These are phyloP conservation scores for Platysteira castanea DNA, from an alignment of 2,113 vertebrate species.

Conservation along the genomic window DNA sequence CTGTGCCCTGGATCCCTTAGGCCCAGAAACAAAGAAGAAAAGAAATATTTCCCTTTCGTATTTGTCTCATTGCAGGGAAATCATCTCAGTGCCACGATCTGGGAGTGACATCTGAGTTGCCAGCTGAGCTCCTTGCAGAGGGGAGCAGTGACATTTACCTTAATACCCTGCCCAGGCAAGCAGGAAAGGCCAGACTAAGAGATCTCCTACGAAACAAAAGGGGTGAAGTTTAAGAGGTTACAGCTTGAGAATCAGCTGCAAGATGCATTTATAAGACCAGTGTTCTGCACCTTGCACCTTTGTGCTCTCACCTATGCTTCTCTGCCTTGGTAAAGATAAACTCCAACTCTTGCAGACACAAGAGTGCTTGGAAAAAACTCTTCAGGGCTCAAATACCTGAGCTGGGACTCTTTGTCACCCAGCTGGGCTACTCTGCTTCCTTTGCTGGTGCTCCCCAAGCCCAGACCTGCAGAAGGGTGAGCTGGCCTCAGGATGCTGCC, in stretches of 20 bases:
- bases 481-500: rapidly evolving
- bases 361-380: background rate
- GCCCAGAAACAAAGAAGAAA: background rate
- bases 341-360: background rate
- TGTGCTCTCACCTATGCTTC: rapidly evolving
- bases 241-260: background rate
- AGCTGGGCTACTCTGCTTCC: rapidly evolving
- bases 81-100: background rate
- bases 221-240: background rate
- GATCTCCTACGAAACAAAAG: background rate
- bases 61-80: background rate
- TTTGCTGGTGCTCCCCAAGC: background rate
- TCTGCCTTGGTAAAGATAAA: rapidly evolving
- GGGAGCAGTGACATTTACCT: slow-evolving; percentile 17
- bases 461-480: rapidly evolving
- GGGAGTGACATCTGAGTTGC: background rate
- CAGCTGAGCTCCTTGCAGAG: background rate
- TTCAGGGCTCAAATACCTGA: background rate
- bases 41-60: background rate
- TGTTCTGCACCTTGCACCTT: background rate
- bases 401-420: background rate
- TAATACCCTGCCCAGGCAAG: background rate
- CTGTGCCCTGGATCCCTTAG: background rate
- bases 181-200: background rate
- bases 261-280: rapidly evolving